Evolutionary conservation across 2,113 vertebrate species (phyloP), one percentile per base, ranked within the genome.

Genomic region (Lampris megalopsis): DNA sequence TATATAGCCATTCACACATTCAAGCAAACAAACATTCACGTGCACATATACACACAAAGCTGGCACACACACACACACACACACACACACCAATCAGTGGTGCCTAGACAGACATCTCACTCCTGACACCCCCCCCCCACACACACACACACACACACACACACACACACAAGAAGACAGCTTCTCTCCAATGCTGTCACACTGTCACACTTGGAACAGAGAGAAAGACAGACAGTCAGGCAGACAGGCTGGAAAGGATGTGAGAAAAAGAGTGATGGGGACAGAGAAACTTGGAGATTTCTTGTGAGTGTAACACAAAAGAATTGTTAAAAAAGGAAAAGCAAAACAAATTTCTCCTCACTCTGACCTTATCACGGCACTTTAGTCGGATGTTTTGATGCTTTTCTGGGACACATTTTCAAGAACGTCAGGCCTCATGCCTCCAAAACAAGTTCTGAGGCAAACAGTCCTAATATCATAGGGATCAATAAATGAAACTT

Each of bases 81-180:
- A 49, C 60, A 11, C 48, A 78, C 66, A 63, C 63, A 83, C 71
- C 82, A 92, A 90, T 89, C 88, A 86, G 75, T 64, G 73, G 66
- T 77, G 83, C 79, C 75, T 79, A 89, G 88, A 90, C 84, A 89
- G 77, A 90, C 79, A 87, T 88, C 84, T 86, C 89, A 85, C 85
- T 90, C 80, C 78, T 88, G 88, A 90, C 88, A 88, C 67, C 80
- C 87, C 80, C 85, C 78, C 64, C 42, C 48, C 48, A 50, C 73
- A 75, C 37, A 5, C 63, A 47, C 63, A 37, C 11, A 41, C 40
- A 78, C 80, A 87, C 73, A 75, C 37, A 5, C 63, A 47, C 63
- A 37, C 11, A 41, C 40, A 78, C 80, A 77, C 85, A 87, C 79
- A 81, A 70, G 73, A 83, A 84, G 76, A 68, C 76, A 58, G 81